A percentile compares a stretch with the other conserved stretches of the same genome.
Conservation (phyloP, 2,113 vertebrate species). For the Plecotus auritus region DNA sequence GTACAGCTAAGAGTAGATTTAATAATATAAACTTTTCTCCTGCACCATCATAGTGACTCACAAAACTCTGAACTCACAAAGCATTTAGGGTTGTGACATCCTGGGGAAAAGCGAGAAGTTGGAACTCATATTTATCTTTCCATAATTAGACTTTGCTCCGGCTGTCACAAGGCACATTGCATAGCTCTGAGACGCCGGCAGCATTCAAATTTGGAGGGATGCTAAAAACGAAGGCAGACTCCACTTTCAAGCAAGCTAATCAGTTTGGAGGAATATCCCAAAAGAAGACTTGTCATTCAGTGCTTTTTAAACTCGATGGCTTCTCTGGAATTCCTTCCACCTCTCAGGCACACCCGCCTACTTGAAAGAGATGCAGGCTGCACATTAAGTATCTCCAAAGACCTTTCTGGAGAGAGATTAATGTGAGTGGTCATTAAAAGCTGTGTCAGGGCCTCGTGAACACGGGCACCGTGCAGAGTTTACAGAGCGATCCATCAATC, state of each 20-base stretch:
- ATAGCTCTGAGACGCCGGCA: background rate
- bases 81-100: slow-evolving; percentile 62
- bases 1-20: slow-evolving; percentile 69
- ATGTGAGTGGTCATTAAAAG: slow-evolving; percentile 69
- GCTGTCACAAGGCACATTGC: slow-evolving; percentile 52
- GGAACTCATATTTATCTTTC: slow-evolving; percentile 64
- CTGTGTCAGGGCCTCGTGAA: slow-evolving; percentile 61
- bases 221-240: slow-evolving; percentile 51
- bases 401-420: slow-evolving; percentile 64
- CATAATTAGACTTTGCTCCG: slow-evolving; percentile 65
- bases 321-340: slow-evolving; percentile 46
- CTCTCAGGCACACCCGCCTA: slow-evolving; percentile 27
- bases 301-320: slow-evolving; percentile 35
- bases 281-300: slow-evolving; percentile 58
- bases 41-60: slow-evolving; percentile 46
- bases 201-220: slow-evolving; percentile 54
- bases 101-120: slow-evolving; percentile 55
- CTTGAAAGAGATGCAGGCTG: slow-evolving; percentile 36
- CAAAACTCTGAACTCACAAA: slow-evolving; percentile 62
- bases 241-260: slow-evolving; percentile 43
- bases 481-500: slow-evolving; percentile 65
- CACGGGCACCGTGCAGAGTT: slow-evolving; percentile 48
- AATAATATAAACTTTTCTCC: slow-evolving; percentile 63
- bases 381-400: slow-evolving; percentile 63
- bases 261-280: slow-evolving; percentile 50